Percentiles rank a stretch among this genome's conserved stretches.
Evolutionary conservation across 2,797 vertebrate species (phyloP).

Genomic region (Cyclopterus lumpus): DNA sequence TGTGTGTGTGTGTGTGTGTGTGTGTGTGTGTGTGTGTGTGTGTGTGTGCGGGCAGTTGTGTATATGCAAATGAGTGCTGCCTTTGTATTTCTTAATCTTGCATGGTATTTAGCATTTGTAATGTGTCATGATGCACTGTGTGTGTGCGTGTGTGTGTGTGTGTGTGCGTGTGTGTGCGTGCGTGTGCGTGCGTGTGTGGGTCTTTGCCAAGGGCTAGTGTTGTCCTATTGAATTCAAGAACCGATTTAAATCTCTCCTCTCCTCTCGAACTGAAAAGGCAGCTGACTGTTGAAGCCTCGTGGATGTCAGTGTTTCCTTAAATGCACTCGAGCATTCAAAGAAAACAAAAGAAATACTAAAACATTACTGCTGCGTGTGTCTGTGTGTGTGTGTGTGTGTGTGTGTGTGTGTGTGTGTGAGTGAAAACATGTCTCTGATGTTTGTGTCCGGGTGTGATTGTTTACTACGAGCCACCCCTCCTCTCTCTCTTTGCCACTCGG

Average conservation of each 20-base stretch:
- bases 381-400: conserved; percentile 17
- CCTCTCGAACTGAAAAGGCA: not conserved
- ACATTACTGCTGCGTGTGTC: not conserved
- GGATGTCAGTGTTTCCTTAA: not conserved
- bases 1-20: conserved; percentile 35
- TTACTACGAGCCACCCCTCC: not conserved
- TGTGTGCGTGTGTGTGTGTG: conserved; percentile 33
- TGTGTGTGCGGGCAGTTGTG: conserved; percentile 46
- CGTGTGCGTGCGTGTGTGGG: conserved; percentile 16
- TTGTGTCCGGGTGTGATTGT: not conserved
- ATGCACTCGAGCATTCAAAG: not conserved
- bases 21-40: conserved; percentile 25
- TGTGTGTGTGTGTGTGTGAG: conserved; percentile 9
- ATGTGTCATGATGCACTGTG: conserved; percentile 53
- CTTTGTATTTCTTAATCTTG: conserved; percentile 71
- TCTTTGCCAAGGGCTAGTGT: conserved; percentile 57
- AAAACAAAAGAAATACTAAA: not conserved
- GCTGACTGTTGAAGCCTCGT: not conserved
- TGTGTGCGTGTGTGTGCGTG: conserved; percentile 7
- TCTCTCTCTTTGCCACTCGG: conserved; percentile 40
- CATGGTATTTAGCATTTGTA: conserved; percentile 70
- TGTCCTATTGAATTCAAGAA: conserved; percentile 62
- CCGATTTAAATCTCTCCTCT: conserved; percentile 50
- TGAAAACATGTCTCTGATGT: not conserved
- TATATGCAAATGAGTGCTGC: conserved; percentile 60